Percentiles rank a stretch among this genome's conserved stretches.
Conservation (phyloP, 2,797 vertebrate genomes). For the Microctenopoma steveboyesi region DNA sequence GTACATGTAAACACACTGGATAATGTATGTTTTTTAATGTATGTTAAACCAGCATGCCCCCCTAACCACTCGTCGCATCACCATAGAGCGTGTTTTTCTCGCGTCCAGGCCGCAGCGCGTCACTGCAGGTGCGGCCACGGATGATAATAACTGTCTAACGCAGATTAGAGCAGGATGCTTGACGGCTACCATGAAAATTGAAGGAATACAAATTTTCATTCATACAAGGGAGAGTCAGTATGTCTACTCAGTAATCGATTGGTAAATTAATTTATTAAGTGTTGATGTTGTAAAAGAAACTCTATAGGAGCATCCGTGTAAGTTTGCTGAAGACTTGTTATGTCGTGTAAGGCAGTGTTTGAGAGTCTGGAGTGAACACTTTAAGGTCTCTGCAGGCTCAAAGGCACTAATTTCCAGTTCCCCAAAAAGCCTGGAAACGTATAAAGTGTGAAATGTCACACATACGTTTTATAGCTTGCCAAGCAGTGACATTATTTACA, state of each 20-base stretch:
- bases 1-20: neutral
- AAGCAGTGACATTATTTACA: too few relatives aligned
- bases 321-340: neutral
- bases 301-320: neutral
- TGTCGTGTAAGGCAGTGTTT: neutral
- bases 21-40: too few relatives aligned
- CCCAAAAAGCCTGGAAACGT: too few relatives aligned
- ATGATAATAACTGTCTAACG: neutral
- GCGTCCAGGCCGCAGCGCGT: conserved; percentile 67
- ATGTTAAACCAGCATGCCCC: too few relatives aligned
- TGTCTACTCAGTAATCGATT: neutral
- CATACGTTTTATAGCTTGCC: too few relatives aligned
- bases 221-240: neutral
- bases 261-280: neutral
- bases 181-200: neutral
- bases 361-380: neutral
- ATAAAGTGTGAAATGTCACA: too few relatives aligned
- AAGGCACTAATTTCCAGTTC: too few relatives aligned
- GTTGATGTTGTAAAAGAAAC: neutral
- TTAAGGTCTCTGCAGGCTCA: too few relatives aligned
- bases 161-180: conserved; percentile 19
- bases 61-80: conserved; percentile 49
- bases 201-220: neutral
- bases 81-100: neutral
- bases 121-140: conserved; percentile 74